Evolutionary conservation across 2,113 vertebrate species (phyloP).

Genomic region (Etheostoma cragini): DNA sequence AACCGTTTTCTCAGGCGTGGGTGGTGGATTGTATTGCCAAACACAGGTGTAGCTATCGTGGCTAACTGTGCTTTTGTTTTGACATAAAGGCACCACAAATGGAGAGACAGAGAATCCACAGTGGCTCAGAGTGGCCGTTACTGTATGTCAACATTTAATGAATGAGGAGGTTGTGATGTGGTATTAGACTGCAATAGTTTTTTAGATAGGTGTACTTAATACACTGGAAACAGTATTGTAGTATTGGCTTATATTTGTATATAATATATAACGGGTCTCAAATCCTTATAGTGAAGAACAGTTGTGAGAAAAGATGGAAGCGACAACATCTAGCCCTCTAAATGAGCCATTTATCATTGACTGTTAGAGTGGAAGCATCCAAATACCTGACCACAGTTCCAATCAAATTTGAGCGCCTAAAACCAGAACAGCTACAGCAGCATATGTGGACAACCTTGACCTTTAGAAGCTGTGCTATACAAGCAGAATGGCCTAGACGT

Average conservation of each 20-base stretch:
- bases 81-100: slow-evolving; percentile 2
- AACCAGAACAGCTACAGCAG: background rate
- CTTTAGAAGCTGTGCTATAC: slow-evolving; percentile 58
- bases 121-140: background rate
- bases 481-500: slow-evolving; percentile 72
- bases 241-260: background rate
- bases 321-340: background rate
- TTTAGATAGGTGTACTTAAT: background rate
- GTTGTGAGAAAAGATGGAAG: slow-evolving; percentile 8
- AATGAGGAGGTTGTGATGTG: background rate
- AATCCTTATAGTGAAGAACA: background rate
- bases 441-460: slow-evolving; percentile 38
- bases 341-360: background rate
- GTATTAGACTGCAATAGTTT: background rate
- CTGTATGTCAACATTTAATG: background rate
- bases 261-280: slow-evolving; percentile 2
- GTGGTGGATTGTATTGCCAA: background rate
- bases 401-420: background rate
- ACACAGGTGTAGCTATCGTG: slow-evolving; percentile 1
- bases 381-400: background rate
- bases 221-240: background rate
- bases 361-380: background rate
- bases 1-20: slow-evolving; percentile 7
- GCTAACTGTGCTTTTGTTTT: background rate
- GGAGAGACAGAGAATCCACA: background rate